Evolutionary conservation across 2,888 invertebrate species (phyloP), one percentile per base, ranked within the genome.

Genomic region (Athalia cordata): DNA sequence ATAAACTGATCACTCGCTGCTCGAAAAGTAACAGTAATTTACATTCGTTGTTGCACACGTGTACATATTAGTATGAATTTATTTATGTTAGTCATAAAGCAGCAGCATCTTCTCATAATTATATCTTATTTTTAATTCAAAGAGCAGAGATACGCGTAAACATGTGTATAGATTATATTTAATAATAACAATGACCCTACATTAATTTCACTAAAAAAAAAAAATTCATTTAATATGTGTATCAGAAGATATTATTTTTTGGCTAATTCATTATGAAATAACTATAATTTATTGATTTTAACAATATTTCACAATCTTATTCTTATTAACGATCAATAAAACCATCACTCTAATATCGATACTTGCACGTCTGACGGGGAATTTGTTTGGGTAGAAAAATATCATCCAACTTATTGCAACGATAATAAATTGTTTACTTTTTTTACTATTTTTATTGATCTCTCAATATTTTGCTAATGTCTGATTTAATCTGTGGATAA

Each of bases 41-140:
- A 72, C 8, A 13, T 29, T 45, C 55, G 15, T 62, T 70, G 77
- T 74, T 80, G 77, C 79, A 81, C 29, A 68, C 70, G 66, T 81
- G 81, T 80, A 83, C 79, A 80, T 81, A 82, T 59, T 85, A 85
- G 84, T 64, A 79, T 59, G 64, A 85, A 84, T 84, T 85, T 85
- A 85, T 85, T 84, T 85, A 85, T 84, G 80, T 68, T 50, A 78
- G 13, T 15, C 50, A 7, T 75, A 29, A 62, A 13, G 43, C 61
- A 50, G 45, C 9, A 75, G 8, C 45, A 49, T 62, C 49, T 75
- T n/a, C 62, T 57, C 45, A 72, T 43, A 57, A 70, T 45, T 72
- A 45, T 59, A 8, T 13, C 59, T 59, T 13, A 59, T 72, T 59
- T n/a, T 13, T 72, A n/a, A 13, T 43, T 70, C 3, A 29, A 45